Evolutionary conservation across 2,888 invertebrate genomes (phyloP), one percentile per base, ranked within the genome.

Genomic region (Drosophila neotestacea): DNA sequence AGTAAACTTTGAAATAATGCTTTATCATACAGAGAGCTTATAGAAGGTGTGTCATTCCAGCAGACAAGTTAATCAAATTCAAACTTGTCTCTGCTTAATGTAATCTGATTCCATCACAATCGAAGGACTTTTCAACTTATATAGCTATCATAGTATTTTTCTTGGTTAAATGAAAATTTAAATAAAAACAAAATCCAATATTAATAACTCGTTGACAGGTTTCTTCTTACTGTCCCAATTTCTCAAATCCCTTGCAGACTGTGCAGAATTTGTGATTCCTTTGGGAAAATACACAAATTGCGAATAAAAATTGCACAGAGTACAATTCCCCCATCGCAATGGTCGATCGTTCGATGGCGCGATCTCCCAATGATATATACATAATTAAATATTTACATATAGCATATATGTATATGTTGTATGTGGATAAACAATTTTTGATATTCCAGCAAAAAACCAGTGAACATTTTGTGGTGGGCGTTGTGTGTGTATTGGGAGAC

Each of bases 401-500:
- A 34, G 16, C 28, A 47, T 36, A 60, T 44, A 44, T 54, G 44
- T 44, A 56, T 22, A 30, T 50, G 28, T 36, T 38, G 28, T 38
- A 27, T 55, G 13, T 54, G 44, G 48, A 73, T 64, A 68, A 56
- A 63, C 50, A 70, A 77, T 54, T 38, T 67, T 63, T 63, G 77
- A 84, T 79, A 79, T 88, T 88, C 70, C 60, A 60, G 41, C 65
- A 59, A 66, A 55, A 56, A 28, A 55, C 6, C 50, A 54, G 28
- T 56, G 54, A 39, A 62, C 50, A 46, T 30, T 58, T 61, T 60
- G 62, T 60, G 66, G 60, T 88, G 88, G 84, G 84, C 86, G 88
- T 75, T 59, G 27, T 46, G 47, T 34, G 30, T 34, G 30, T 22
- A 32, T 34, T 38, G 46, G 44, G 6, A 38, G 47, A 48, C 34